Evolutionary conservation across 2,113 vertebrate genomes (phyloP).

Genomic region (Microcebus murinus): DNA sequence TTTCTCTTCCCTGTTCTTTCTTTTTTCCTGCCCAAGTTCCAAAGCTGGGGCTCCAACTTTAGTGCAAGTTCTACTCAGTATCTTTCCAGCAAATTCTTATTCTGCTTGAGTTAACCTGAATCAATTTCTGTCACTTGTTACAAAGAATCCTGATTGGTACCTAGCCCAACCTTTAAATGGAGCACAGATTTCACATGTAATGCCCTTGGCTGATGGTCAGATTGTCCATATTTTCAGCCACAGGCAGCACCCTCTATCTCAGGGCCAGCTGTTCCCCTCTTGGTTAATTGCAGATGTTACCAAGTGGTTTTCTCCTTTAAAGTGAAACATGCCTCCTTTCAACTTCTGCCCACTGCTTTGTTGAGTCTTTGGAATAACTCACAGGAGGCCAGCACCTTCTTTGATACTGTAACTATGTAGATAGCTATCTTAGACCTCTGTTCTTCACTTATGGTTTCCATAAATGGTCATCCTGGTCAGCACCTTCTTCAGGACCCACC

Average conservation of each 20-base stretch:
- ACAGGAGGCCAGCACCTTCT: not conserved
- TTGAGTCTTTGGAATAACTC: not conserved
- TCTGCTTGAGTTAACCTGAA: not conserved
- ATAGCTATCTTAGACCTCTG: not conserved
- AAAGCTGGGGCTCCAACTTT: not conserved
- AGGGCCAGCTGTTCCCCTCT: not conserved
- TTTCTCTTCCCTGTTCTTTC: not conserved
- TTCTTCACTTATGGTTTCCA: slow-evolving; percentile 11
- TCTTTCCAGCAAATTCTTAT: not conserved
- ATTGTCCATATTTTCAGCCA: not conserved
- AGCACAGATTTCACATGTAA: not conserved
- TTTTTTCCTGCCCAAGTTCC: not conserved
- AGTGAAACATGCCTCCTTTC: not conserved
- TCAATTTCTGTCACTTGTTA: not conserved
- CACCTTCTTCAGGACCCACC: not conserved
- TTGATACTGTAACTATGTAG: not conserved
- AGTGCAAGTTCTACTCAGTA: not conserved
- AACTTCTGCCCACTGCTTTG: not conserved
- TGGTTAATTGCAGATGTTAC: not conserved
- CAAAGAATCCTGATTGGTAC: not conserved
- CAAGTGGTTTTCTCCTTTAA: not conserved
- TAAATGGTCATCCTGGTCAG: not conserved
- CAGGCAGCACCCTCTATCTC: not conserved
- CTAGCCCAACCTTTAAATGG: not conserved
- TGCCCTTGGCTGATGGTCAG: not conserved